Conservation (phyloP, 2,888 invertebrate genomes). For the Tachina fera region DNA sequence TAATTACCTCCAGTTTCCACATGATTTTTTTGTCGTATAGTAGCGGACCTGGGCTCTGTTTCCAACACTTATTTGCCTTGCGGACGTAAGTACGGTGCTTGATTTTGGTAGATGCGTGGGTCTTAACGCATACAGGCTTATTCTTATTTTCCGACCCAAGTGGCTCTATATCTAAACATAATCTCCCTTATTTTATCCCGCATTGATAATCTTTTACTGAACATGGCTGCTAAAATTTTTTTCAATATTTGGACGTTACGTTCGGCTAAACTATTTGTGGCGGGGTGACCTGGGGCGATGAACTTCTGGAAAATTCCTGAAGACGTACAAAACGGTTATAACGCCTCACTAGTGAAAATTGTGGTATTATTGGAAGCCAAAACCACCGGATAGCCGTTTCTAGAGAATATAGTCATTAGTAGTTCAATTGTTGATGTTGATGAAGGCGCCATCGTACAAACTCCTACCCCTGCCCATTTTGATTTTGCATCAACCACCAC, state of each 20-base stretch:
- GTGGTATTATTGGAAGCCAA: not conserved
- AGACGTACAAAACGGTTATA: not conserved
- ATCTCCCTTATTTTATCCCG: not conserved
- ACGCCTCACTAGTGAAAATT: not conserved
- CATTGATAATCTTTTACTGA: not conserved
- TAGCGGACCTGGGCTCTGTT: not conserved
- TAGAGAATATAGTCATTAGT: not conserved
- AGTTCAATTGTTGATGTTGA: not conserved
- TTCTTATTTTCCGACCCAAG: not conserved
- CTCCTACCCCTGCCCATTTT: not conserved
- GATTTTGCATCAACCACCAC: not conserved
- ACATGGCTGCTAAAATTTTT: conserved; percentile 1
- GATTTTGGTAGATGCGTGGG: not conserved
- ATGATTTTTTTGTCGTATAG: not conserved
- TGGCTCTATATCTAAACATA: not conserved
- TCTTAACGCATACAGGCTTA: not conserved
- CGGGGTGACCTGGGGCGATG: not conserved
- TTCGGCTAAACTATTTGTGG: not conserved
- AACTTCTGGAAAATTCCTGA: conserved; percentile 2
- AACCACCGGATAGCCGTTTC: not conserved
- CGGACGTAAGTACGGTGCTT: not conserved
- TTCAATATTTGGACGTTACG: not conserved
- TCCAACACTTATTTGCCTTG: not conserved
- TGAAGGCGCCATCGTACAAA: not conserved
- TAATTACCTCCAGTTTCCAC: not conserved